Evolutionary conservation across 2,113 vertebrate genomes (phyloP).

Genomic region (Melanerpes formicivorus): DNA sequence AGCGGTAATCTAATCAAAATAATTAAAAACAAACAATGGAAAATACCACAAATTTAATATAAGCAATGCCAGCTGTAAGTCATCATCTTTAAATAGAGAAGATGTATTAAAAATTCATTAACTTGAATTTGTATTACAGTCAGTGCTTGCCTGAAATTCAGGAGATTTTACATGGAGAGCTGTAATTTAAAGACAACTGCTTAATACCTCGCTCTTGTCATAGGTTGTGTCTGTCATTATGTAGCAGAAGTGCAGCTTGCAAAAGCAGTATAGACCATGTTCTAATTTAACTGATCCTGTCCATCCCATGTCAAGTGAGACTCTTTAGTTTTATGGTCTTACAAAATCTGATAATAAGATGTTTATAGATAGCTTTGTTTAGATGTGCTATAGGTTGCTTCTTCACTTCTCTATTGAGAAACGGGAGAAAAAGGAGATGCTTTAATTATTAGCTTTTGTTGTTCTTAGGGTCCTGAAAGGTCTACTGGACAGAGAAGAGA

Average conservation of each 20-base stretch:
- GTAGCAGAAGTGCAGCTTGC: constrained; percentile 42
- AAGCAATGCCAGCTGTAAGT: constrained; percentile 68
- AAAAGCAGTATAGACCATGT: constrained; percentile 41
- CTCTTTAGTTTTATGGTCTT: constrained; percentile 64
- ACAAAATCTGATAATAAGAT: constrained; percentile 20
- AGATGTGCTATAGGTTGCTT: constrained; percentile 52
- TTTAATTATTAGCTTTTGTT: constrained; percentile 83
- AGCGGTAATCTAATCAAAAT: constrained; percentile 71
- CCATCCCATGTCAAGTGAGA: constrained; percentile 44
- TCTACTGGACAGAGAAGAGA: constrained; percentile 75
- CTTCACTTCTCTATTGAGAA: constrained; percentile 65
- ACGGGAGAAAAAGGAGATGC: neutral
- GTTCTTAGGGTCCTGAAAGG: constrained; percentile 76
- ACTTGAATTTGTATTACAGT: constrained; percentile 70
- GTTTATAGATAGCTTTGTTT: constrained; percentile 69
- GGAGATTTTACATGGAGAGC: constrained; percentile 53
- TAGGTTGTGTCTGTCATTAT: constrained; percentile 21
- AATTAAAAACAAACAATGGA: constrained; percentile 74
- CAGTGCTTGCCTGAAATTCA: constrained; percentile 61
- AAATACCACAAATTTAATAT: constrained; percentile 74
- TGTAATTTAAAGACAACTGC: constrained; percentile 60
- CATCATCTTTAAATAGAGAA: constrained; percentile 67
- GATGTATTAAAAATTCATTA: constrained; percentile 71
- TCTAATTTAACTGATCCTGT: constrained; percentile 65
- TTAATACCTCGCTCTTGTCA: constrained; percentile 65